Base-by-base conservation (phyloP, 2,113 vertebrate species). In the Athene noctua region DNA sequence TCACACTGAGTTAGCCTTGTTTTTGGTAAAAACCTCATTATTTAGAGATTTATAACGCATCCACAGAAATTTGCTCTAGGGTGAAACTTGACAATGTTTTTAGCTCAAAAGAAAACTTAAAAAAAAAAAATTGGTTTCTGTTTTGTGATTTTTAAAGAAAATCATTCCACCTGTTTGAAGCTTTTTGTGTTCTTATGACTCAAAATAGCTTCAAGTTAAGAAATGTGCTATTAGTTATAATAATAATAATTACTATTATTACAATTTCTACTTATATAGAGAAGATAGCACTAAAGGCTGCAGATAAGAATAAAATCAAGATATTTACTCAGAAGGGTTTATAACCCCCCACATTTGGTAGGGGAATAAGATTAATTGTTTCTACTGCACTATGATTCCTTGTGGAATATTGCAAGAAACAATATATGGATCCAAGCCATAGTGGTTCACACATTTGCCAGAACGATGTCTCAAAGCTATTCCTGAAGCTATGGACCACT, bases 11-110 rank as follows among this genome's bases (percentile, higher is more conserved):
- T 94, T 97, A 95, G 92, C 32, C 74, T 88, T 94, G 80, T 90
- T 98, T 98, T 98, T 96, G 97, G 98, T 97, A 98, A 97, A 98
- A 97, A 94, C 42, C 96, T 98, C 95, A 97, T 98, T 98, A 98
- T 97, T 98, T 93, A 95, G 94, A 97, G 96, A 98, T 97, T 97
- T 97, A 97, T 97, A 96, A 96, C 80, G 95, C 94, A 87, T 95
- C 75, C 72, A 58, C n/a, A 95, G 94, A 97, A 96, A 97, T 96
- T 87, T 94, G 80, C 84, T 93, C 71, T 78, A 52, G 94, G 89
- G 90, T 93, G 71, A 77, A 88, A 90, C 93, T 91, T 66, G 86
- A 71, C 86, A 84, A 49, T 62, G 57, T 54, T 95, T 85, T 95
- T 52, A 94, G 71, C 70, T 96, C 61, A 73, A 71, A 96, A 97